Conservation (phyloP, 1,140 invertebrate genomes). For the Aleiodes sp. region DNA sequence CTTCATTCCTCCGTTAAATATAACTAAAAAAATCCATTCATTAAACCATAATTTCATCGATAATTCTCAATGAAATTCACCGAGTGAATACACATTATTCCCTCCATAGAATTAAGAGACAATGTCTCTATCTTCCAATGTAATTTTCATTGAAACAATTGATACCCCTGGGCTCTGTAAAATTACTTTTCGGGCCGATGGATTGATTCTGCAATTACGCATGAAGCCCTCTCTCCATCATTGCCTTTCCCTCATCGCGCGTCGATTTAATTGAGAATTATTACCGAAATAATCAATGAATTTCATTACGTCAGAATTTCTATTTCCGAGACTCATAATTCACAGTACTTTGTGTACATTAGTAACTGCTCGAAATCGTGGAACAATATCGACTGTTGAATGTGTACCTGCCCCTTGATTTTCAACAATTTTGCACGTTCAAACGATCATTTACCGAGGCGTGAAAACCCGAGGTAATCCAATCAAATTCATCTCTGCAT, state of each 20-base stretch:
- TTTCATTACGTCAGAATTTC: conserved; percentile 15
- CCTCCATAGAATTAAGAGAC: too few species aligned
- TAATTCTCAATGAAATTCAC: too few species aligned
- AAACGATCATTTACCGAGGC: conserved; percentile 9
- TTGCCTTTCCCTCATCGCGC: conserved; percentile 3
- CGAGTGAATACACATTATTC: too few species aligned
- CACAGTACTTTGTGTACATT: neutral
- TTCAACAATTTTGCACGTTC: conserved; percentile 12
- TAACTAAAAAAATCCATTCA: too few species aligned
- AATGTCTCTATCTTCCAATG: too few species aligned
- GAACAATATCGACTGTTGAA: neutral
- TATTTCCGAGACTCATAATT: neutral
- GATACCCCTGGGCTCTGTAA: neutral
- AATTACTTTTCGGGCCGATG: neutral
- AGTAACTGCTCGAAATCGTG: neutral
- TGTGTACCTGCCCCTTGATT: neutral
- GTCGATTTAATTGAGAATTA: conserved; percentile 29
- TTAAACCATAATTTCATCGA: too few species aligned
- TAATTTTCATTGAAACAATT: neutral
- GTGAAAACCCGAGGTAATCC: conserved; percentile 6
- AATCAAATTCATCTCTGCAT: conserved; percentile 5
- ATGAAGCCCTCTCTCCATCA: conserved; percentile 26
- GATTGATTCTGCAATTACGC: conserved; percentile 32
- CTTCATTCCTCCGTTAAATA: too few species aligned
- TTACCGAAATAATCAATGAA: conserved; percentile 39